Evolutionary conservation across 2,797 vertebrate species (phyloP).

Genomic region (Sciurus vulgaris): DNA sequence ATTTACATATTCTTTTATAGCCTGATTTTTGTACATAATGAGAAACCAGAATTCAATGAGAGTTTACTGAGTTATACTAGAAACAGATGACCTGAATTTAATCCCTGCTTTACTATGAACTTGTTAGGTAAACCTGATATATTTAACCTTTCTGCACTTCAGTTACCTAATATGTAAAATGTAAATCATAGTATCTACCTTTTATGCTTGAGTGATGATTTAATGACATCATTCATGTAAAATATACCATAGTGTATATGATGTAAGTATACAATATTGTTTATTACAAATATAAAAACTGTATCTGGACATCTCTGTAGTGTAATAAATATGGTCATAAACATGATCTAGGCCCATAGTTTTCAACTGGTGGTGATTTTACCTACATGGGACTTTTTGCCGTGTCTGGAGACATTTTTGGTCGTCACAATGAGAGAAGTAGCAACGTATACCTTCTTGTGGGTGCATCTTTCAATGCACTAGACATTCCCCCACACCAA

Average conservation of each 20-base stretch:
- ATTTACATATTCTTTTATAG: background rate
- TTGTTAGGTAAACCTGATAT: background rate
- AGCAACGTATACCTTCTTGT: background rate
- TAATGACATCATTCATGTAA: background rate
- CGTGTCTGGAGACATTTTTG: background rate
- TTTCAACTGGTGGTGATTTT: slow-evolving; percentile 2
- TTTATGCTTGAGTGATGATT: background rate
- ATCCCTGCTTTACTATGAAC: background rate
- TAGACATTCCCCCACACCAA: background rate
- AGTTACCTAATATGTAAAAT: slow-evolving; percentile 16
- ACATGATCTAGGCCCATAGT: background rate
- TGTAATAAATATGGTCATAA: background rate
- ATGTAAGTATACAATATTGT: slow-evolving; percentile 35
- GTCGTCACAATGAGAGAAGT: background rate
- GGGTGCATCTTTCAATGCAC: too few species aligned
- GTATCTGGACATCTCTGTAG: background rate
- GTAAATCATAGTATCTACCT: background rate
- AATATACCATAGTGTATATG: background rate
- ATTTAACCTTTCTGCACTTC: slow-evolving; percentile 24
- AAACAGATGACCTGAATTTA: background rate
- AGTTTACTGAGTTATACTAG: background rate
- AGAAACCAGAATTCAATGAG: slow-evolving; percentile 16
- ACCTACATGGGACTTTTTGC: background rate
- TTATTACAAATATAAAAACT: slow-evolving; percentile 35
- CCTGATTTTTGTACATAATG: background rate